These are phyloP conservation scores for Ambastaia sidthimunki DNA, from an alignment of 2,797 vertebrate species.

Conservation along the genomic window DNA sequence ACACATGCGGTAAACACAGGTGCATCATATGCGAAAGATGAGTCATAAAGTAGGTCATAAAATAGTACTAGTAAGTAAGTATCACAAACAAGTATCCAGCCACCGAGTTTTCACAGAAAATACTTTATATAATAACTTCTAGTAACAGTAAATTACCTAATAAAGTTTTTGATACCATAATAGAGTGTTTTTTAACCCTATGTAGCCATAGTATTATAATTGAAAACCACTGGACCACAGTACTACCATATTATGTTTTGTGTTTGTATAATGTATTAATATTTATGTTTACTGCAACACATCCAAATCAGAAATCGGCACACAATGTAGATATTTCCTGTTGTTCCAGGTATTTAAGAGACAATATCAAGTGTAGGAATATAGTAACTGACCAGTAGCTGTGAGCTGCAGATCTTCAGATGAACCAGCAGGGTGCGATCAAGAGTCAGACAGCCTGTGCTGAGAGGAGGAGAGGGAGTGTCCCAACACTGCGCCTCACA, in stretches of 20 bases:
- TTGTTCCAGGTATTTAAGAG: background rate
- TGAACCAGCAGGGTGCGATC: constrained; percentile 87
- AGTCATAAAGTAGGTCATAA: background rate
- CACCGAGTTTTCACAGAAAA: background rate
- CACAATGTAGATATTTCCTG: background rate
- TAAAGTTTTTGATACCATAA: background rate
- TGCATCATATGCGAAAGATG: background rate
- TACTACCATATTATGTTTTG: background rate
- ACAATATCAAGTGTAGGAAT: background rate
- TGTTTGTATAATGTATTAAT: background rate
- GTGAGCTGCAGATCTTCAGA: constrained; percentile 84
- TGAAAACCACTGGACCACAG: background rate
- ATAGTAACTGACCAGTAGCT: constrained; percentile 86
- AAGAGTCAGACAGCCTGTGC: constrained; percentile 82
- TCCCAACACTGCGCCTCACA: constrained; percentile 72
- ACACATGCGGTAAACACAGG: background rate
- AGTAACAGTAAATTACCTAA: background rate
- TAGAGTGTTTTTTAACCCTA: background rate
- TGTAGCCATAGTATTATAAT: background rate
- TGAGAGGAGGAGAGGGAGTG: constrained; percentile 76
- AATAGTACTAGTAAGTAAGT: background rate
- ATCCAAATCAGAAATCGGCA: background rate
- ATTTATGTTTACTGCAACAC: background rate
- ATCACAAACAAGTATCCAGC: background rate
- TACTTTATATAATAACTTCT: background rate